A percentile compares a stretch with the other conserved stretches of the same genome.
Evolutionary conservation across 2,797 vertebrate species (phyloP).

Genomic region (Xiphorhynchus erythropygius): DNA sequence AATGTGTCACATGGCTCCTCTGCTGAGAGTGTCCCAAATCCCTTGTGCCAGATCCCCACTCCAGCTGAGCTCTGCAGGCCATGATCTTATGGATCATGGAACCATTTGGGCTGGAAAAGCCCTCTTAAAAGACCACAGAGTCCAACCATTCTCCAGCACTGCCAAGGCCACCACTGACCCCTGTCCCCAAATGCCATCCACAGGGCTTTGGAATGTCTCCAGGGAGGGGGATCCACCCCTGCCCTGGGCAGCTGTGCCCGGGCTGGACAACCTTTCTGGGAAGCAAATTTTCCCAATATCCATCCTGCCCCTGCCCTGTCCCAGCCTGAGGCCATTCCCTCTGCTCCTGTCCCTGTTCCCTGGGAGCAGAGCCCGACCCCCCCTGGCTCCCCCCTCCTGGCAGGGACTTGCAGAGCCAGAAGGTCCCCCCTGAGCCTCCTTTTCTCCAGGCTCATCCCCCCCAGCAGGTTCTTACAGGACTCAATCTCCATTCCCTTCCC

Average conservation of each 20-base stretch:
- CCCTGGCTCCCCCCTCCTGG: not conserved
- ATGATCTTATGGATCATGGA: not conserved
- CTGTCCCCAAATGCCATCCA: not conserved
- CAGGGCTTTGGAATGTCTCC: not conserved
- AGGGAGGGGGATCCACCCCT: not conserved
- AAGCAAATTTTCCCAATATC: not conserved
- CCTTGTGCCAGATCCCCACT: rapidly evolving
- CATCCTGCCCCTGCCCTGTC: rapidly evolving
- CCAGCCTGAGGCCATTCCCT: rapidly evolving
- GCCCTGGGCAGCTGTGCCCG: not conserved
- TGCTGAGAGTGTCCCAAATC: not conserved
- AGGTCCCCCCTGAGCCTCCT: not conserved
- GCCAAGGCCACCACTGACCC: not conserved
- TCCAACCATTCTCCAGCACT: not conserved
- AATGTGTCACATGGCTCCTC: not conserved
- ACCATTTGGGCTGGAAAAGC: not conserved
- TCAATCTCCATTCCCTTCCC: not conserved
- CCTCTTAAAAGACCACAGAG: no score
- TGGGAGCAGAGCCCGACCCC: rapidly evolving
- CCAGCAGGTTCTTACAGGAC: rapidly evolving
- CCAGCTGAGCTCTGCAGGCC: rapidly evolving
- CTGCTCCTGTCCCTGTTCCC: not conserved
- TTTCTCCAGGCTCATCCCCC: not conserved
- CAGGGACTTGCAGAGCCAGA: not conserved
- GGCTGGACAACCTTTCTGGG: not conserved